Conservation (phyloP, 2,797 vertebrate genomes). For the Sebastes trivittatus region DNA sequence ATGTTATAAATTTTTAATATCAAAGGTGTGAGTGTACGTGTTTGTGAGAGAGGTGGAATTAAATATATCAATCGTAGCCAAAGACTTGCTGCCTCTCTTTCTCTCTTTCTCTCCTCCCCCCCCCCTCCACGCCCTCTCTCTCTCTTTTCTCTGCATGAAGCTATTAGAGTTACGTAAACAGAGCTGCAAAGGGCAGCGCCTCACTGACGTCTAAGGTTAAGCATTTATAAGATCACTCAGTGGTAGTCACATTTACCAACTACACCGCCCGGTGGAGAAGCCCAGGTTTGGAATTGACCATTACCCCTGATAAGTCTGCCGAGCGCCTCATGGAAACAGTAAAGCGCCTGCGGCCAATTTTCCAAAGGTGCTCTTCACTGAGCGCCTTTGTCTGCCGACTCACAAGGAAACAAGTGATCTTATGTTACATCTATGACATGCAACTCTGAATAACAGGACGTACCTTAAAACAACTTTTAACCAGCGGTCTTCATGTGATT, state of each 20-base stretch:
- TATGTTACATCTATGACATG: background rate
- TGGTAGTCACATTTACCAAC: constrained; percentile 50
- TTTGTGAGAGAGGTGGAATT: constrained; percentile 9
- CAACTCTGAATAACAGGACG: background rate
- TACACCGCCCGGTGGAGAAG: constrained; percentile 11
- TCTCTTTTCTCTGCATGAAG: constrained; percentile 25
- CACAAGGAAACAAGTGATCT: constrained; percentile 4
- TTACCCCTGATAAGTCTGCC: constrained; percentile 16
- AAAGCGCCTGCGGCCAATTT: constrained; percentile 12
- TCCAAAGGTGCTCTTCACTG: constrained; percentile 30
- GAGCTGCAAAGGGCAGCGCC: constrained; percentile 48
- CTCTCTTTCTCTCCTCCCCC: background rate
- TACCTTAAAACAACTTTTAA: background rate
- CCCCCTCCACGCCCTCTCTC: background rate
- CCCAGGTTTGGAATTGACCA: constrained; percentile 18
- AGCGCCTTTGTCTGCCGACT: constrained; percentile 8
- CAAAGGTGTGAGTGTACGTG: constrained; percentile 3
- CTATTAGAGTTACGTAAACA: constrained; percentile 60
- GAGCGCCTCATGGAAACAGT: constrained; percentile 46
- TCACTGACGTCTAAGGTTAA: constrained; percentile 57
- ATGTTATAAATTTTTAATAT: constrained; percentile 32
- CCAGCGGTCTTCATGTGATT: background rate
- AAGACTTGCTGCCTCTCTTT: constrained; percentile 5
- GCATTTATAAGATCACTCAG: constrained; percentile 66
- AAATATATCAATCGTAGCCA: constrained; percentile 26